These are phyloP conservation scores for Notolepis coatsorum DNA, from an alignment of 2,797 vertebrate species.

Conservation along the genomic window DNA sequence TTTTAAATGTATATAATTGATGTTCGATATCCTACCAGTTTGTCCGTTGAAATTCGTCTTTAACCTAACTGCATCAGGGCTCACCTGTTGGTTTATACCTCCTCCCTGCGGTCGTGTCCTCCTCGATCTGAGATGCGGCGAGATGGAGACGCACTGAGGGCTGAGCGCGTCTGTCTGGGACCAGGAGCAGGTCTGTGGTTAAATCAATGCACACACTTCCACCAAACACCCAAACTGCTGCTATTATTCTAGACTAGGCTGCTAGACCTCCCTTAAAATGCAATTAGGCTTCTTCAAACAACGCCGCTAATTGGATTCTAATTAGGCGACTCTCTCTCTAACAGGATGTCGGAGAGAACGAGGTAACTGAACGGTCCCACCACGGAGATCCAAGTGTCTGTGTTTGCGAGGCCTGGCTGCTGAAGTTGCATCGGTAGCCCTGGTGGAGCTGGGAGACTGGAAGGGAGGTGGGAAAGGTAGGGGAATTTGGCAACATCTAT, in stretches of 20 bases:
- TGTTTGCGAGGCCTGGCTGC: slow-evolving; percentile 13
- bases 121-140: slow-evolving; percentile 18
- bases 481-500: neutral
- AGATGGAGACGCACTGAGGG: neutral
- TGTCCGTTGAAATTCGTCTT: neutral
- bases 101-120: slow-evolving; percentile 36
- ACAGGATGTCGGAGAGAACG: neutral
- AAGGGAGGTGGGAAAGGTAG: slow-evolving; percentile 9
- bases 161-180: too few relatives aligned
- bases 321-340: slow-evolving; percentile 1
- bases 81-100: slow-evolving; percentile 63
- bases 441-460: neutral
- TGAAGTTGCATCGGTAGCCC: slow-evolving; percentile 46
- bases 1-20: neutral
- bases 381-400: too few relatives aligned
- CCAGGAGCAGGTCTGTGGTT: neutral
- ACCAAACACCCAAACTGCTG: slow-evolving; percentile 47
- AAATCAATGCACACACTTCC: slow-evolving; percentile 50
- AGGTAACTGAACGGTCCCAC: too few relatives aligned
- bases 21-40: neutral
- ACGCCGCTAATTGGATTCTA: slow-evolving; percentile 42
- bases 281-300: slow-evolving; percentile 3
- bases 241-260: too few relatives aligned
- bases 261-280: slow-evolving; percentile 32
- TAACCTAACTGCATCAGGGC: too few relatives aligned